A percentile compares a stretch with the other conserved stretches of the same genome.
phyloP scores from a whole-genome alignment of 2,113 vertebrate species.

The Semnornis frantzii region DNA sequence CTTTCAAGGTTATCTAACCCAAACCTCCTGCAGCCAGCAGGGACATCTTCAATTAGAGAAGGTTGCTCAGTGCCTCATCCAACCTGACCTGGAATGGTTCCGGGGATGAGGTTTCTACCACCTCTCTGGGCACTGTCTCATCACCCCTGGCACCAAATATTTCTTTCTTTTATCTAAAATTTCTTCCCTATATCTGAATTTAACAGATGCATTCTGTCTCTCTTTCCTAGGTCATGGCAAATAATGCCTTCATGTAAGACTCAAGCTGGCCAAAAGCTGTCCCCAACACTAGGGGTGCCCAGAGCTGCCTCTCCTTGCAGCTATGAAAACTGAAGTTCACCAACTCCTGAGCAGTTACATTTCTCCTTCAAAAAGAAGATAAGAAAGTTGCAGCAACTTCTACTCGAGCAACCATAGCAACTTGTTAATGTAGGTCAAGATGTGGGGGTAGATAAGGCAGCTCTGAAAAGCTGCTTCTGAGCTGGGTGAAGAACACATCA shows the following conservation, averaged over 20 bases:
- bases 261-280: background rate
- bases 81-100: background rate
- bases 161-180: background rate
- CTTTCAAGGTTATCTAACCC: background rate
- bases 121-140: background rate
- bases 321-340: slow-evolving; percentile 58
- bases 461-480: slow-evolving; percentile 57
- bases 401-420: slow-evolving; percentile 75
- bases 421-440: slow-evolving; percentile 83
- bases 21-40: background rate
- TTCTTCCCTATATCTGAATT: background rate
- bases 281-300: background rate
- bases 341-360: slow-evolving; percentile 59
- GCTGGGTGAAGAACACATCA: slow-evolving; percentile 74
- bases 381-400: slow-evolving; percentile 75
- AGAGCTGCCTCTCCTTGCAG: background rate
- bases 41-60: background rate
- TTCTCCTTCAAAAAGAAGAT: slow-evolving; percentile 63
- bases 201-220: background rate
- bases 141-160: background rate
- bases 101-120: background rate
- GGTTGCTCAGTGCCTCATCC: background rate
- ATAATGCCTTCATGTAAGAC: background rate
- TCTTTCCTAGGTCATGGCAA: background rate
- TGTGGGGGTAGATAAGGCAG: slow-evolving; percentile 77